Base-by-base conservation (phyloP, 2,797 vertebrate genomes). In the Galagoides demidoff region DNA sequence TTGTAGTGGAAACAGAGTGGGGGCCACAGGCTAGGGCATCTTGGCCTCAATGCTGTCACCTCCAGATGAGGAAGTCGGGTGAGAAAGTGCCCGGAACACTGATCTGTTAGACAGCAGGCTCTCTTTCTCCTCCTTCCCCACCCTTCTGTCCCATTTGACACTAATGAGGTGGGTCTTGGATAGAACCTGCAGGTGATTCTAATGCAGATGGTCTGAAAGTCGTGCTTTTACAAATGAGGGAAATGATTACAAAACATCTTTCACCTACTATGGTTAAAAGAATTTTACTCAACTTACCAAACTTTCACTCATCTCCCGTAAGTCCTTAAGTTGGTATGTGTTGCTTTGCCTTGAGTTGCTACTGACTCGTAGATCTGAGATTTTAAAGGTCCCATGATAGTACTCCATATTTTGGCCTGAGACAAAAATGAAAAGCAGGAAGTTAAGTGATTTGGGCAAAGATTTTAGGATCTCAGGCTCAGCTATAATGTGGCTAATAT, bases 231-330 rank as follows among this genome's bases (percentile, higher is more conserved):
- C 68, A 88, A 96, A 86, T 31, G 39, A 92, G 7, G 22, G 16
- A 84, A 92, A 81, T 34, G 2, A 22, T 39, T 37, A 85, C 13
- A 90, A 61, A 89, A 82, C 39, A 11, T 5, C 55, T 74, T 85
- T n/a, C 14, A 29, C 12, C 45, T 79, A 92, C 25, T 73, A 37
- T 55, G 25, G 61, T 34, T 87, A 39, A 64, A 95, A 82, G 1
- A 85, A n/a, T 57, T 94, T 94, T 71, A 71, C 66, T 49, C 63
- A n/a, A 93, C 96, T 97, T 97, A 98, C 97, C 94, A 98, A 81
- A 31, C 74, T 90, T 85, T 98, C 96, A 0, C 78, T 97, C 17
- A 74, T 95, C 57, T 94, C 92, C 27, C 55, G 22, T 78, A 97
- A 93, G 8, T 96, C 87, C 68, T 93, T 94, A 74, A 95, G 5